phyloP scores from a whole-genome alignment of 2,888 invertebrate species.

The Parascotia fuliginaria region DNA sequence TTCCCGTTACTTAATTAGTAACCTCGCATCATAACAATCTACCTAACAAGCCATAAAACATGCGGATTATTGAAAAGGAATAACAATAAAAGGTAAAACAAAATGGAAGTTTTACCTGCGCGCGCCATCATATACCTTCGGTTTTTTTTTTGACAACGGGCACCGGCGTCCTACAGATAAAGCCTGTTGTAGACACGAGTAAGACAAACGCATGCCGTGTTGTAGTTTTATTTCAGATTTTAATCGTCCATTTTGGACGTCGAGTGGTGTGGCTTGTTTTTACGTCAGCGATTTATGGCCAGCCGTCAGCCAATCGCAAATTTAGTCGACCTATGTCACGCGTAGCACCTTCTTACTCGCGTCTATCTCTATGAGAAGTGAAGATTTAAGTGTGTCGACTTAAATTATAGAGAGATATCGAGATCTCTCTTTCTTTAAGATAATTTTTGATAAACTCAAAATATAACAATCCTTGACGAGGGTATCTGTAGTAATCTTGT shows the following conservation, averaged over 20 bases:
- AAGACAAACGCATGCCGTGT: slow-evolving; percentile 77
- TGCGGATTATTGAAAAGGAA: slow-evolving; percentile 80
- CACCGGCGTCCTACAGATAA: slow-evolving; percentile 69
- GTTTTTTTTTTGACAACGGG: slow-evolving; percentile 59
- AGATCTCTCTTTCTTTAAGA: too few species aligned
- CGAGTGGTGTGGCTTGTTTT: slow-evolving; percentile 61
- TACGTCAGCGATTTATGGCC: slow-evolving; percentile 61
- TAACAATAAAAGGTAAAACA: slow-evolving; percentile 68
- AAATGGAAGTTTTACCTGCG: slow-evolving; percentile 79
- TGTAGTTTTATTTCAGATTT: slow-evolving; percentile 78
- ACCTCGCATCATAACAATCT: slow-evolving; percentile 69
- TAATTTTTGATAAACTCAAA: too few species aligned
- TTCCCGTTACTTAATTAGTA: slow-evolving; percentile 71
- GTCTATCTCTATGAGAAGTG: too few species aligned
- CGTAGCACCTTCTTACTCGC: slow-evolving; percentile 52
- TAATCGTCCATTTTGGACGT: slow-evolving; percentile 73
- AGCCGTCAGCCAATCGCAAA: slow-evolving; percentile 44
- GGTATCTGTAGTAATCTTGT: too few species aligned
- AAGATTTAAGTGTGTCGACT: too few species aligned
- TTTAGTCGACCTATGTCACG: slow-evolving; percentile 46
- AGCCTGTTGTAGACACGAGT: slow-evolving; percentile 79
- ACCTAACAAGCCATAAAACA: slow-evolving; percentile 80
- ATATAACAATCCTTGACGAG: too few species aligned
- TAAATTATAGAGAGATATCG: too few species aligned
- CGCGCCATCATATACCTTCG: slow-evolving; percentile 62